Evolutionary conservation across 2,888 invertebrate species (phyloP).

Genomic region (Tenthredo distinguenda): DNA sequence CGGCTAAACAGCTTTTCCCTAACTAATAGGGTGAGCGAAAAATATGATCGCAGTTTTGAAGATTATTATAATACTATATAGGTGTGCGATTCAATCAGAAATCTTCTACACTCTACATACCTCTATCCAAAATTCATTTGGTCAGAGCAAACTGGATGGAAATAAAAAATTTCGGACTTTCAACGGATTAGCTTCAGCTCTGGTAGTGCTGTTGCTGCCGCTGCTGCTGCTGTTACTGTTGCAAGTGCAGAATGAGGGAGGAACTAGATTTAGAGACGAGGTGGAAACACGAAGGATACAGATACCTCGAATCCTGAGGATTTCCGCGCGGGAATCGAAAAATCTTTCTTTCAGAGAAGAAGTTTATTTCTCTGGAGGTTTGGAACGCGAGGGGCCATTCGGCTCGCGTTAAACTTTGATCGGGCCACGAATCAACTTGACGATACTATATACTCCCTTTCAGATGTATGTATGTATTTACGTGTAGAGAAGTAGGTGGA

Average conservation of each 20-base stretch:
- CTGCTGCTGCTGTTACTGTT: not conserved
- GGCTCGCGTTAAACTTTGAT: slow-evolving; percentile 48
- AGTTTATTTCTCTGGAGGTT: slow-evolving; percentile 51
- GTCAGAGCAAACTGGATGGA: not conserved
- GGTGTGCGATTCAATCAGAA: not conserved
- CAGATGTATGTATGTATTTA: not conserved
- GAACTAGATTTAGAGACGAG: slow-evolving; percentile 13
- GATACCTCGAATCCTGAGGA: not conserved
- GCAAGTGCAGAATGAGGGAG: not conserved
- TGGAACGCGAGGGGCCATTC: slow-evolving; percentile 18
- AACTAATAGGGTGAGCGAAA: not conserved
- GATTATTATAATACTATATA: not conserved
- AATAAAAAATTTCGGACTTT: not conserved
- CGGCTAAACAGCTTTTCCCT: not conserved
- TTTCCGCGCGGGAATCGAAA: slow-evolving; percentile 39
- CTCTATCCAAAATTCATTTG: not conserved
- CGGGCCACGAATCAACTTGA: slow-evolving; percentile 38
- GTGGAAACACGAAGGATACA: not conserved
- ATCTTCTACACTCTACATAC: no score
- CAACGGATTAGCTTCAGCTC: not conserved
- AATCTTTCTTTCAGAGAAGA: slow-evolving; percentile 38
- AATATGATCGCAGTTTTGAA: not conserved
- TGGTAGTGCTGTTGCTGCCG: not conserved
- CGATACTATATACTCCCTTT: not conserved
- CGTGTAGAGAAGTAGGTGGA: not conserved